phyloP scores from a whole-genome alignment of 2,888 invertebrate species.

The Margaritifera margaritifera region DNA sequence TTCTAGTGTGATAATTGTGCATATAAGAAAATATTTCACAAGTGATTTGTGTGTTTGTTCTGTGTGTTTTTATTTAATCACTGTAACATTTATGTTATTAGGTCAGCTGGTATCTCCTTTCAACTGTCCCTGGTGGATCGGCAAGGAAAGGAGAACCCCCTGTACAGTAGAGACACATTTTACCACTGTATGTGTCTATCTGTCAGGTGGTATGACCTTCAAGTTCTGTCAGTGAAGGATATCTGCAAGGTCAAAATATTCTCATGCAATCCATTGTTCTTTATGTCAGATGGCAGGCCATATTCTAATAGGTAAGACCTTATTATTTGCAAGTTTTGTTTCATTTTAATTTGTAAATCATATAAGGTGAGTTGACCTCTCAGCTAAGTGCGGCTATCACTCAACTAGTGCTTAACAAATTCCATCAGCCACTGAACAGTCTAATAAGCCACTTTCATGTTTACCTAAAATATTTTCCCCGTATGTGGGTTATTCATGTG shows the following conservation, averaged over 20 bases:
- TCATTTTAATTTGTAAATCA: no score
- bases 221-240: constrained; percentile 42
- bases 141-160: constrained; percentile 40
- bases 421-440: no score
- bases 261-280: constrained; percentile 66
- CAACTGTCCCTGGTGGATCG: constrained; percentile 53
- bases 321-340: neutral
- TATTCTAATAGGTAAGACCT: constrained; percentile 55
- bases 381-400: no score
- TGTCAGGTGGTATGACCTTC: constrained; percentile 61
- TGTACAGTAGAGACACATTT: constrained; percentile 50
- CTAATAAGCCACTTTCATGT: no score
- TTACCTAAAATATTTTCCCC: no score
- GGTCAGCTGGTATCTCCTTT: constrained; percentile 52
- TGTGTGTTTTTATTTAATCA: neutral
- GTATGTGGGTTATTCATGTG: no score
- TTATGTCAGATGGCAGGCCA: constrained; percentile 53
- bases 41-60: no score
- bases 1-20: no score
- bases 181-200: constrained; percentile 57
- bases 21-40: no score
- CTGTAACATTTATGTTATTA: constrained; percentile 20
- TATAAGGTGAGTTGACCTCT: no score
- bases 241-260: constrained; percentile 54
- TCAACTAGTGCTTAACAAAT: no score